Evolutionary conservation across 2,113 vertebrate genomes (phyloP), one percentile per base, ranked within the genome.

Genomic region (Cinclus cinclus): DNA sequence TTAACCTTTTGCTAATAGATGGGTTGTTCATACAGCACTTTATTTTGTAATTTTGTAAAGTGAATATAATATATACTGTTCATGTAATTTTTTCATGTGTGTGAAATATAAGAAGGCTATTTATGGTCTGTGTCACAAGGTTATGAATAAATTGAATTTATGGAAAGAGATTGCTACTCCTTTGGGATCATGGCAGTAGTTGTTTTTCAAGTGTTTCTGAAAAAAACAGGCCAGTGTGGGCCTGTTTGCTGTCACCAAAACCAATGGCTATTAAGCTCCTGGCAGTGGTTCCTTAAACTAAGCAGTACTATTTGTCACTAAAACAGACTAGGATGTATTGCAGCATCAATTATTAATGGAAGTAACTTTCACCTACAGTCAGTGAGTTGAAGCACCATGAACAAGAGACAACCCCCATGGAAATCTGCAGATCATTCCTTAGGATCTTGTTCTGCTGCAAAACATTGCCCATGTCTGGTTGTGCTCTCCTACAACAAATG

Each of bases 91-190:
- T 58, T 63, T 49, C 5, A 0, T 41, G 18, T 86, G n/a, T 33
- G 35, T 77, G 73, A 91, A 89, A 59, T 67, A 83, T 59, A 63
- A 55, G 35, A 79, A 71, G 14, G 24, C 49, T 95, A 83, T 92
- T 89, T 89, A 86, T 83, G 64, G 11, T 25, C 76, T 35, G n/a
- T 87, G 76, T 44, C 76, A 83, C 83, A 88, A 83, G 63, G n/a
- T 83, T 92, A 70, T 42, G 79, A 77, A 67, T 55, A 86, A 94
- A 89, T 47, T 89, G 22, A 63, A 65, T 74, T 92, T 74, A 59
- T 74, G 33, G 17, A 90, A 52, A 86, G 14, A 15, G 37, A 62
- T 64, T 41, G 27, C 23, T 59, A 21, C 55, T 76, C 50, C 53
- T 47, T 50, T 79, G 41, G 49, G 69, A 60, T 56, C 42, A 49